Evolutionary conservation across 2,797 vertebrate genomes (phyloP).

Genomic region (Varecia variegata): DNA sequence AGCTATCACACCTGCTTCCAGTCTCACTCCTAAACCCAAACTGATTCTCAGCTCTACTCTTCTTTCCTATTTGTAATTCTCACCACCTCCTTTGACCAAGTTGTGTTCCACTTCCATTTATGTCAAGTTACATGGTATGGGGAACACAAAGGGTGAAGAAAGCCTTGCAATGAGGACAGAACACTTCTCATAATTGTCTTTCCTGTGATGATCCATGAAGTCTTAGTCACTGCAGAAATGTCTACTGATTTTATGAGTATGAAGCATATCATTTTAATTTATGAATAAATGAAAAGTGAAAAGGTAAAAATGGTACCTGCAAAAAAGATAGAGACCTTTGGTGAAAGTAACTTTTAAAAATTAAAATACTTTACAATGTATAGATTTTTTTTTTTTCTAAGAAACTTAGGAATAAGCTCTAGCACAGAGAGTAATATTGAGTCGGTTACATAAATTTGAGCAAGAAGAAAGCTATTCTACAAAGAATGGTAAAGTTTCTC

Average conservation of each 20-base stretch:
- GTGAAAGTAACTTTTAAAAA: slow-evolving; percentile 32
- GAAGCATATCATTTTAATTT: slow-evolving; percentile 28
- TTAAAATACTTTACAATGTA: slow-evolving; percentile 4
- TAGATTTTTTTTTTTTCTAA: background rate
- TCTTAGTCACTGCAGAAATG: background rate
- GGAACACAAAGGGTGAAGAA: background rate
- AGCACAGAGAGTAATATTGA: slow-evolving; percentile 39
- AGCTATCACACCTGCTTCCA: background rate
- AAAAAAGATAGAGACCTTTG: background rate
- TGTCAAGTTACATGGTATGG: background rate
- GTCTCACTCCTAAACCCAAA: background rate
- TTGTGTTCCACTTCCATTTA: background rate
- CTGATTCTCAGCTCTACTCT: background rate
- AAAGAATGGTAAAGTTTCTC: slow-evolving; percentile 60
- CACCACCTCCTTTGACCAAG: background rate
- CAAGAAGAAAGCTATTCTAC: slow-evolving; percentile 59
- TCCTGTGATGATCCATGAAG: background rate
- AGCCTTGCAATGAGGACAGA: background rate
- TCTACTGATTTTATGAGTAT: background rate
- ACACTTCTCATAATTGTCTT: background rate
- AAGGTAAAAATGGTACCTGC: background rate
- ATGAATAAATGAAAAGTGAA: slow-evolving; percentile 24
- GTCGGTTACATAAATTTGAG: slow-evolving; percentile 56
- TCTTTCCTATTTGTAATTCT: background rate
- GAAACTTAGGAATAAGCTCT: slow-evolving; percentile 30